Percentiles rank a stretch among this genome's conserved stretches.
phyloP scores from a whole-genome alignment of 2,888 invertebrate species.

The Lacanobia wlatinum region DNA sequence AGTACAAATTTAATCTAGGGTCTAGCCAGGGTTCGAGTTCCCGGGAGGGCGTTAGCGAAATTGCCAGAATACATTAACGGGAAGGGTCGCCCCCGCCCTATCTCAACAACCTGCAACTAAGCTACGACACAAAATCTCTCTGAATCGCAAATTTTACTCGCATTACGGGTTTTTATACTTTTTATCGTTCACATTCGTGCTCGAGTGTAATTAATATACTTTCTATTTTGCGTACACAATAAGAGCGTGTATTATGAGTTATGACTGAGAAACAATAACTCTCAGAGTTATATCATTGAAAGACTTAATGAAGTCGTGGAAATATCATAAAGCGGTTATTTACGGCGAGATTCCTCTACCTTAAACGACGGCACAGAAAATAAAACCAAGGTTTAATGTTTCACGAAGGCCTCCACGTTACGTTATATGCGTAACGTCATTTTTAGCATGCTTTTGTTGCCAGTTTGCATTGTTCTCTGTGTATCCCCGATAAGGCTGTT shows the following conservation, averaged over 20 bases:
- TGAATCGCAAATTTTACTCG: slow-evolving; percentile 74
- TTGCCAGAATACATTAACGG: slow-evolving; percentile 87
- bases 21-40: slow-evolving; percentile 75
- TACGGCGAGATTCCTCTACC: slow-evolving; percentile 79
- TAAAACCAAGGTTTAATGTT: slow-evolving; percentile 80
- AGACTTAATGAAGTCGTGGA: slow-evolving; percentile 81
- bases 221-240: slow-evolving; percentile 63
- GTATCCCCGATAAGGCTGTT: slow-evolving; percentile 55
- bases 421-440: slow-evolving; percentile 70
- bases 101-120: slow-evolving; percentile 84
- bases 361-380: slow-evolving; percentile 75
- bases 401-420: slow-evolving; percentile 69
- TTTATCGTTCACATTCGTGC: slow-evolving; percentile 51
- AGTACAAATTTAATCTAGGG: slow-evolving; percentile 85
- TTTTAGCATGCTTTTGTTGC: slow-evolving; percentile 73
- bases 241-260: slow-evolving; percentile 67
- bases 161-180: slow-evolving; percentile 51
- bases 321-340: slow-evolving; percentile 80
- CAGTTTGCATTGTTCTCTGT: slow-evolving; percentile 67
- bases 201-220: slow-evolving; percentile 62
- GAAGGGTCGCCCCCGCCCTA: slow-evolving; percentile 81
- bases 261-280: slow-evolving; percentile 69
- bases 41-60: slow-evolving; percentile 80
- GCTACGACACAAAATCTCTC: slow-evolving; percentile 76
- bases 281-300: slow-evolving; percentile 74